Evolutionary conservation across 2,888 invertebrate genomes (phyloP), one percentile per base, ranked within the genome.

Genomic region (Perithous albicinctus): DNA sequence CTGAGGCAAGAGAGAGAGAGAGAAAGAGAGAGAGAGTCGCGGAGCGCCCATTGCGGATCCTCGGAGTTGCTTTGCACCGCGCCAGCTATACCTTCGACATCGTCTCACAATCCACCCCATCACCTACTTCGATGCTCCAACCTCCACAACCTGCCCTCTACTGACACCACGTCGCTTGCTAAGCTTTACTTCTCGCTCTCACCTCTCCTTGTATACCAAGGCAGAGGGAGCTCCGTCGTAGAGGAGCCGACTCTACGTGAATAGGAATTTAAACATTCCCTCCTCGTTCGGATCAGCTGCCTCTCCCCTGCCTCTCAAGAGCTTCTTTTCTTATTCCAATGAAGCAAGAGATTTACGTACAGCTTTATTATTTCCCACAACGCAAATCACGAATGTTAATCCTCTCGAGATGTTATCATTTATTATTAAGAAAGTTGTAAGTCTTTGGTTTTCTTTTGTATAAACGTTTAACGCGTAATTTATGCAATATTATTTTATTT

Each of bases 231-330:
- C 26, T 18, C 10, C 23, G 46, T 10, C 23, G 66, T 38, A 32
- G n/a, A 51, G n/a, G n/a, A n/a, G n/a, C 32, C 8, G n/a, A n/a
- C n/a, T 48, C 41, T 41, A 46, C 54, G 67, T 69, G 67, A 59
- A 78, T 64, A 69, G 78, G 23, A 54, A 69, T 67, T 77, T 64
- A 56, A 75, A 54, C 54, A 75, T 56, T 66, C 38, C 26, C 23
- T 26, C 26, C 23, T 41, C 26, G 23, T 29, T 26, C 41, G 26
- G 51, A 23, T 38, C 64, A 8, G 26, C 51, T 7, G 18, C 18
- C n/a, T n/a, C n/a, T n/a, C n/a, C n/a, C n/a, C n/a, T n/a, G n/a
- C n/a, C n/a, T n/a, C n/a, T n/a, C n/a, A n/a, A 7, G 8, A 20
- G 5, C 12, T 12, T 26, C 0, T 43, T 29, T 26, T 56, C 41